Conservation (phyloP, 2,888 invertebrate genomes). For the Cybosia mesomella region DNA sequence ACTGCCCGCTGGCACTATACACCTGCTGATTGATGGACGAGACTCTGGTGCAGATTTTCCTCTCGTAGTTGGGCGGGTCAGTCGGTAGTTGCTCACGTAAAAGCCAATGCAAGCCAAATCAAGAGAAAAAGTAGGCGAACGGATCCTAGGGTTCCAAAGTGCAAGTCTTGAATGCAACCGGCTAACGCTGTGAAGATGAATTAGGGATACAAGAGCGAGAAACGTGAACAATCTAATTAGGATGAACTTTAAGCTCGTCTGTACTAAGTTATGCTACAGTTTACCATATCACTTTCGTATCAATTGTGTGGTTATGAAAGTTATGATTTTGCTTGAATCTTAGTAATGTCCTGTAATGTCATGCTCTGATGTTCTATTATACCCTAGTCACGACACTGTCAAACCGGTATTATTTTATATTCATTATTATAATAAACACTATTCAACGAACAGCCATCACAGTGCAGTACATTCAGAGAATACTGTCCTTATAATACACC, state of each 20-base stretch:
- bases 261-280: neutral
- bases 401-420: neutral
- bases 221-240: neutral
- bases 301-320: neutral
- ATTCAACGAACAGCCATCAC: conserved; percentile 7
- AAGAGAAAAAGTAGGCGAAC: no score
- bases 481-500: neutral
- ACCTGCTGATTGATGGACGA: no score
- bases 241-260: neutral
- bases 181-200: neutral
- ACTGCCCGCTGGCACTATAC: no score
- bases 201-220: neutral
- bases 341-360: neutral
- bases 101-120: no score
- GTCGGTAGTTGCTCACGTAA: no score
- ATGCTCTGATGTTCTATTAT: neutral
- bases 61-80: no score
- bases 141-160: no score
- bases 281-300: neutral
- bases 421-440: conserved; percentile 6
- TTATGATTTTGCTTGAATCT: neutral
- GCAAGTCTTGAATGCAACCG: no score
- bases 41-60: no score
- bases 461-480: neutral
- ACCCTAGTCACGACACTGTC: neutral